Evolutionary conservation across 2,113 vertebrate species (phyloP).

Genomic region (Dasyurus viverrinus): DNA sequence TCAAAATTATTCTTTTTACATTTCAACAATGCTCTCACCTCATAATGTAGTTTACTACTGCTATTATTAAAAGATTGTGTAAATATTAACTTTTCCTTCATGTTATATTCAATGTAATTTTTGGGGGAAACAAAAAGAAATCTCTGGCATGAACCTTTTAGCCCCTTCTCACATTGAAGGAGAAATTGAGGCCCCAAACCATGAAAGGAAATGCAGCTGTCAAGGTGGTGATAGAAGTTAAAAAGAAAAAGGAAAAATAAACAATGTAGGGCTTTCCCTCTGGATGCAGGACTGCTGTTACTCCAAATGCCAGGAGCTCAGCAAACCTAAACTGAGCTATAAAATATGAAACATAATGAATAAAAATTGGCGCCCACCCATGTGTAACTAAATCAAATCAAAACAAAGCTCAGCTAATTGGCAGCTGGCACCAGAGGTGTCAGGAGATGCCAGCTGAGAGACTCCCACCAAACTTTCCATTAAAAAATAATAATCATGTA

Average conservation of each 20-base stretch:
- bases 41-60: background rate
- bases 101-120: background rate
- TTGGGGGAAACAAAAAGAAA: background rate
- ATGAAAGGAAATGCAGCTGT: conserved; percentile 78
- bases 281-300: conserved; percentile 79
- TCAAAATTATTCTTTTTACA: no score
- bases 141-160: background rate
- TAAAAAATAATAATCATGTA: conserved; percentile 26
- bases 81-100: background rate
- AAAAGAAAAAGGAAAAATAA: conserved; percentile 48
- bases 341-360: conserved; percentile 84
- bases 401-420: conserved; percentile 80
- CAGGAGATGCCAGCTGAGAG: conserved; percentile 68
- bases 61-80: background rate
- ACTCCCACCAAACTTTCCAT: conserved; percentile 57
- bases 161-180: background rate
- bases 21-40: no score
- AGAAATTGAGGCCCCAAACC: conserved; percentile 50
- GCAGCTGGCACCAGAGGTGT: conserved; percentile 81
- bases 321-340: conserved; percentile 80
- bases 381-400: conserved; percentile 81
- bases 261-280: conserved; percentile 72
- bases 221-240: conserved; percentile 76
- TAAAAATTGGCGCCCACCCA: conserved; percentile 81
- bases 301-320: conserved; percentile 82